Evolutionary conservation across 1,140 invertebrate species (phyloP).

Genomic region (Leptopilina clavipes): DNA sequence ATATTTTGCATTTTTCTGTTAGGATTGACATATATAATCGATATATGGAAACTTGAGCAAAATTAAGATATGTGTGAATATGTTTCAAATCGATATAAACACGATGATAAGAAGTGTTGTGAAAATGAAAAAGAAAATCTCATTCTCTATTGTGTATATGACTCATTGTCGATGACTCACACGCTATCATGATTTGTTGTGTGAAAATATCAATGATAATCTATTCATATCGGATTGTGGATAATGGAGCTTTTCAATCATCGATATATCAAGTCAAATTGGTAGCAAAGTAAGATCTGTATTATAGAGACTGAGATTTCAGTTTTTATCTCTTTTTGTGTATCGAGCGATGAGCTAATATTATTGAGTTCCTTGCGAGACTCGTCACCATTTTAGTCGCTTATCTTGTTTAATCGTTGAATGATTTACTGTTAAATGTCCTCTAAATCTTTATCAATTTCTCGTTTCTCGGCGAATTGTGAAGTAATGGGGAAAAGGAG

Average conservation of each 20-base stretch:
- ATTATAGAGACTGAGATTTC: background rate
- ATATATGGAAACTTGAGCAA: background rate
- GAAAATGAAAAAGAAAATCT: too few species aligned
- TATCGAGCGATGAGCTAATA: background rate
- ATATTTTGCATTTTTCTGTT: background rate
- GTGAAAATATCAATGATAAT: slow-evolving; percentile 2
- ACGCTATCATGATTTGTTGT: slow-evolving; percentile 17
- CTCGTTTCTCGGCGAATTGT: too few species aligned
- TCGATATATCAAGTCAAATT: background rate
- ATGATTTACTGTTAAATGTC: slow-evolving; percentile 43
- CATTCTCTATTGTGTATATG: slow-evolving; percentile 29
- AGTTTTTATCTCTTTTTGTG: background rate
- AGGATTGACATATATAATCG: background rate
- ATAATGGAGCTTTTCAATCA: background rate
- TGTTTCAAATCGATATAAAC: slow-evolving; percentile 32
- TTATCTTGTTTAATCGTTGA: slow-evolving; percentile 38
- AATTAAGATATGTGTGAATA: background rate
- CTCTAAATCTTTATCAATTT: slow-evolving; percentile 37
- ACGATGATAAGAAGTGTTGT: slow-evolving; percentile 37
- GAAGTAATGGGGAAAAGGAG: background rate
- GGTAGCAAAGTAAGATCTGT: background rate
- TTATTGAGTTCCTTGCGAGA: slow-evolving; percentile 22
- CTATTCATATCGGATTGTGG: background rate
- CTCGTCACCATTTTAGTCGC: slow-evolving; percentile 37
- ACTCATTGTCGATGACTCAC: slow-evolving; percentile 38